Conservation (phyloP, 1,140 invertebrate genomes). For the Andrena cerasifolii region DNA sequence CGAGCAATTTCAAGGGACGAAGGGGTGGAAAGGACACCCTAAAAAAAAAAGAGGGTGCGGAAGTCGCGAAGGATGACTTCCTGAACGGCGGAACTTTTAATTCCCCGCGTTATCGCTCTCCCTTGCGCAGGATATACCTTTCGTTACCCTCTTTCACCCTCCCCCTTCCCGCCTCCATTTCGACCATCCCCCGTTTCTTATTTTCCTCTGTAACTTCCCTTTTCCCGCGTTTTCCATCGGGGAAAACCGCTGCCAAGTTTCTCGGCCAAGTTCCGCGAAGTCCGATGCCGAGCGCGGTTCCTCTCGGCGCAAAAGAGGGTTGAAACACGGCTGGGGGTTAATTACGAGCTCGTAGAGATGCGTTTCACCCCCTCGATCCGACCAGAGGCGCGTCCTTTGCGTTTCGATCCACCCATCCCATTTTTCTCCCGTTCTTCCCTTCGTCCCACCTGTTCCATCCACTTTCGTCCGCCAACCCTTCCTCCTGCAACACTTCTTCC, state of each 20-base stretch:
- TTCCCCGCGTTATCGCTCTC: slow-evolving; percentile 61
- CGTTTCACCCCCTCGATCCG: slow-evolving; percentile 42
- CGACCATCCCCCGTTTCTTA: slow-evolving; percentile 10
- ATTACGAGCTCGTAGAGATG: slow-evolving; percentile 58
- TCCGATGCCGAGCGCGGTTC: slow-evolving; percentile 1
- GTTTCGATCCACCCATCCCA: slow-evolving; percentile 18
- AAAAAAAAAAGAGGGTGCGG: background rate
- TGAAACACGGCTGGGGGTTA: slow-evolving; percentile 50
- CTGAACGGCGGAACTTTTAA: slow-evolving; percentile 61
- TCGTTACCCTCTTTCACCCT: slow-evolving; percentile 22
- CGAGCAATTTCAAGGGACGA: background rate
- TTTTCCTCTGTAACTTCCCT: background rate
- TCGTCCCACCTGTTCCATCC: background rate
- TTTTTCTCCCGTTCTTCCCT: background rate
- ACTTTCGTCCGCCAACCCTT: slow-evolving; percentile 10
- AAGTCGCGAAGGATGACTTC: slow-evolving; percentile 18
- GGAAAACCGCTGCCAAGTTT: slow-evolving; percentile 34
- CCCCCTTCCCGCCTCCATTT: background rate
- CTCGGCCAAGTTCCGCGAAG: slow-evolving; percentile 35
- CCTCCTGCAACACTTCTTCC: background rate
- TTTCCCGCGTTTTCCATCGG: slow-evolving; percentile 9
- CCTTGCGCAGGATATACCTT: slow-evolving; percentile 47
- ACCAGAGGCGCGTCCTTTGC: background rate
- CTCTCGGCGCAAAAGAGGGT: slow-evolving; percentile 2
- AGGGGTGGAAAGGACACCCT: no score